Percentiles rank a stretch among this genome's conserved stretches.
Conservation (phyloP, 2,113 vertebrate genomes). For the Acanthochromis polyacanthus region DNA sequence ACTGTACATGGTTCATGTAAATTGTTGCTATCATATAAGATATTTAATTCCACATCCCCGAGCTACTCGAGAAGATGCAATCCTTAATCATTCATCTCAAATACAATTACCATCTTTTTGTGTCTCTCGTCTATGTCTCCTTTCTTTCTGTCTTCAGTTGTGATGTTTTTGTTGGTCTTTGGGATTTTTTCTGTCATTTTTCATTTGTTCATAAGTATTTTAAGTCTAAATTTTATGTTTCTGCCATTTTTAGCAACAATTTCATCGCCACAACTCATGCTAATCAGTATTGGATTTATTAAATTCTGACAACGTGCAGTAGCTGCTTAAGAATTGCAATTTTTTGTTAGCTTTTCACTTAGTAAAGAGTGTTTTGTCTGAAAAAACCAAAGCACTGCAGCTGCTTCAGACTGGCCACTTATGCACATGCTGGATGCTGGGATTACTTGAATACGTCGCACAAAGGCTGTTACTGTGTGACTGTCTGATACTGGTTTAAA, state of each 20-base stretch:
- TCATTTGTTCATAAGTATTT: too few relatives aligned
- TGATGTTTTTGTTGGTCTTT: too few relatives aligned
- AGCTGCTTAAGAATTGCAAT: not conserved
- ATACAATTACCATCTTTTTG: too few relatives aligned
- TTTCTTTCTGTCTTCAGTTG: too few relatives aligned
- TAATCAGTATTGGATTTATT: not conserved
- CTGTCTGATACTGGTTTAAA: conserved; percentile 15
- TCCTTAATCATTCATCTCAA: too few relatives aligned
- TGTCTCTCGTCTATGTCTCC: too few relatives aligned
- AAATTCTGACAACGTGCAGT: not conserved
- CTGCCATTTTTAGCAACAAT: not conserved
- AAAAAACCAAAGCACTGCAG: conserved; percentile 2
- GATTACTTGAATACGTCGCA: conserved; percentile 37
- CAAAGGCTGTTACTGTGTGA: conserved; percentile 8
- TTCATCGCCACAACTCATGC: not conserved
- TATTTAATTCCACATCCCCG: too few relatives aligned
- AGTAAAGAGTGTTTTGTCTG: not conserved
- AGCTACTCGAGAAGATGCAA: too few relatives aligned
- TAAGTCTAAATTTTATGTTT: not conserved
- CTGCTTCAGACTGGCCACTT: not conserved
- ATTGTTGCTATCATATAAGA: too few relatives aligned
- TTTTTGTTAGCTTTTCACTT: not conserved
- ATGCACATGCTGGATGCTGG: not conserved
- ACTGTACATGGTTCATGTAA: too few relatives aligned
- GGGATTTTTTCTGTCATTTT: too few relatives aligned